A percentile compares a stretch with the other conserved stretches of the same genome.
Conservation (phyloP, 2,888 invertebrate genomes). For the Chaetoderma sp. region DNA sequence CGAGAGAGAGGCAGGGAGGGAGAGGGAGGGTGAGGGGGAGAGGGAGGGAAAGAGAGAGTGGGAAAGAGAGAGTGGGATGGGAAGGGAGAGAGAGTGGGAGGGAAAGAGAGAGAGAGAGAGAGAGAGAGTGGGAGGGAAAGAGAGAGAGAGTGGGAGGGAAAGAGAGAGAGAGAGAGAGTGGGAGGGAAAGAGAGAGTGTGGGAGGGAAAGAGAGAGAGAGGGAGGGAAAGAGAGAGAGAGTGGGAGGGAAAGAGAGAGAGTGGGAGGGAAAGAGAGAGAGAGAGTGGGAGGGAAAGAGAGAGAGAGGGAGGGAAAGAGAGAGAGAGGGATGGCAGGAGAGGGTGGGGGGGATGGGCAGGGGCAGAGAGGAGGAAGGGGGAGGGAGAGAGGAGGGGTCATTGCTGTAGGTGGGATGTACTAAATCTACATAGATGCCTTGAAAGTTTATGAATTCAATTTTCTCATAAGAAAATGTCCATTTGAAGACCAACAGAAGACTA, state of each 20-base stretch:
- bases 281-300: neutral
- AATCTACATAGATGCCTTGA: too few relatives aligned
- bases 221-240: neutral
- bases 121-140: too few relatives aligned
- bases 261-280: neutral
- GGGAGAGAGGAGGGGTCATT: too few relatives aligned
- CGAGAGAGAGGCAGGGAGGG: neutral
- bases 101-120: too few relatives aligned
- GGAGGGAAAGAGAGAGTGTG: too few relatives aligned
- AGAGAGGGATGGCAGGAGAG: neutral
- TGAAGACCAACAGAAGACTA: too few relatives aligned
- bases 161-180: constrained; percentile 36
- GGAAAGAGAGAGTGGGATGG: neutral
- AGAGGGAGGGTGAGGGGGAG: neutral
- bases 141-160: constrained; percentile 19
- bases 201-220: neutral
- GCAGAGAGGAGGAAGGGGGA: too few relatives aligned
- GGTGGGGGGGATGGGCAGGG: neutral
- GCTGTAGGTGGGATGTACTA: too few relatives aligned
- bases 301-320: neutral
- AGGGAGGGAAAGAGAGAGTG: neutral
- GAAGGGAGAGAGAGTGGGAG: neutral
- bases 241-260: neutral
- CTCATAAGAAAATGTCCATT: too few relatives aligned
- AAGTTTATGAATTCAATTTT: too few relatives aligned